Evolutionary conservation across 2,797 vertebrate species (phyloP).

Genomic region (Chromobotia macracanthus): DNA sequence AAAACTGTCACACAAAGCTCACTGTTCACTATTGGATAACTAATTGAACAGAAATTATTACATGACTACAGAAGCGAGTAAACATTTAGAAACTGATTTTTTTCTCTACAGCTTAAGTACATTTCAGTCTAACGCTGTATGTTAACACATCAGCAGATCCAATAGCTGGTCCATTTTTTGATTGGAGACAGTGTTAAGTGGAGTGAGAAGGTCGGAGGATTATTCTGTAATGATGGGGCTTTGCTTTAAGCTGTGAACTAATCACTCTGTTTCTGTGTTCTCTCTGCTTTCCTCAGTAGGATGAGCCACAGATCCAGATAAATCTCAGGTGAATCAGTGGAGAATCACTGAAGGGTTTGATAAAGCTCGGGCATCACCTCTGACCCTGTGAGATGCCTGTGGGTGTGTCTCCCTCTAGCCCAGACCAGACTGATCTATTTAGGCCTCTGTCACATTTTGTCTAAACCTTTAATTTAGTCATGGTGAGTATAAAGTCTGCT

Average conservation of each 20-base stretch:
- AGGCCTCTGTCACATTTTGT: background rate
- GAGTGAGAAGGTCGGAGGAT: slow-evolving; percentile 42
- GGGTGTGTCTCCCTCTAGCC: background rate
- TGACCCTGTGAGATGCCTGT: background rate
- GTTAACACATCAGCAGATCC: background rate
- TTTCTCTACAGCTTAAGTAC: background rate
- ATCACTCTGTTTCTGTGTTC: slow-evolving; percentile 21
- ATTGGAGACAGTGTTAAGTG: slow-evolving; percentile 10
- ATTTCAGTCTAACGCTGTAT: background rate
- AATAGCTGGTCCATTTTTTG: background rate
- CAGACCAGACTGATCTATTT: background rate
- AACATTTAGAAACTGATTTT: background rate
- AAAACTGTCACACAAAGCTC: no score
- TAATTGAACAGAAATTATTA: no score
- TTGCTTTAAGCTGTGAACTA: slow-evolving; percentile 42
- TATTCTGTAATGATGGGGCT: slow-evolving; percentile 40
- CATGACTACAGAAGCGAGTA: no score
- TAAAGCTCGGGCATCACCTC: slow-evolving; percentile 24
- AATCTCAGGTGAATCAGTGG: slow-evolving; percentile 16
- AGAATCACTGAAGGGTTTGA: slow-evolving; percentile 28
- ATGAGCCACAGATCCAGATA: slow-evolving; percentile 27
- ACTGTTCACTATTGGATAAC: no score
- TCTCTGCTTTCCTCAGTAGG: background rate
- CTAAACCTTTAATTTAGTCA: background rate
- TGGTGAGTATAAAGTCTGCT: background rate